Conservation (phyloP, 2,888 invertebrate genomes). For the Andricus curvator region DNA sequence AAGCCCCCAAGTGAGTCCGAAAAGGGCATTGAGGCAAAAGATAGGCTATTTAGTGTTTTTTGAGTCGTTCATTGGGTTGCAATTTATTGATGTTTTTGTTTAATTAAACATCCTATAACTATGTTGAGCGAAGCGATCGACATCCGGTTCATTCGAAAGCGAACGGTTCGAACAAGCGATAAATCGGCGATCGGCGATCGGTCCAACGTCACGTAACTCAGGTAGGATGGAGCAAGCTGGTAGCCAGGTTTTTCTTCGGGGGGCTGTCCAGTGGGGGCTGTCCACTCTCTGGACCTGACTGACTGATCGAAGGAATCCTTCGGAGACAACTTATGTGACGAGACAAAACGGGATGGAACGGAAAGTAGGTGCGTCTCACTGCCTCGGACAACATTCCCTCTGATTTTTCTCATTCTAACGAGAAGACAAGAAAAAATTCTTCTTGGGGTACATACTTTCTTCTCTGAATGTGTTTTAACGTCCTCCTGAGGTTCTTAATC, state of each 20-base stretch:
- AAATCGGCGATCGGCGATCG: conserved; percentile 71
- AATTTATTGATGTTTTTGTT: conserved; percentile 27
- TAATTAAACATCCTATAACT: conserved; percentile 12
- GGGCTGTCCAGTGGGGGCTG: conserved; percentile 58
- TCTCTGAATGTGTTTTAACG: neutral
- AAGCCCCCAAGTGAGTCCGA: neutral
- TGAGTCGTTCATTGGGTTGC: neutral
- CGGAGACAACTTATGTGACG: conserved; percentile 49
- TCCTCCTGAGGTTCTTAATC: neutral
- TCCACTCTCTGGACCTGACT: conserved; percentile 59
- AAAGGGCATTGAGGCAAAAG: conserved; percentile 20
- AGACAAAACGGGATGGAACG: conserved; percentile 44
- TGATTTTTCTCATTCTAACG: conserved; percentile 63
- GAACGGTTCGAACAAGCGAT: conserved; percentile 57
- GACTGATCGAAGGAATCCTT: conserved; percentile 67
- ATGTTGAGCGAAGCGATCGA: conserved; percentile 36
- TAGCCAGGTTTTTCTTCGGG: conserved; percentile 66
- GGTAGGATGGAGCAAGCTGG: conserved; percentile 61
- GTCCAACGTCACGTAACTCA: conserved; percentile 73
- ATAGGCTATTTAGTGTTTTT: conserved; percentile 9
- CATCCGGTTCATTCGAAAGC: conserved; percentile 61
- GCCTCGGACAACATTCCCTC: conserved; percentile 65
- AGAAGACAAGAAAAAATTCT: conserved; percentile 45
- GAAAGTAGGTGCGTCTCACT: conserved; percentile 65
- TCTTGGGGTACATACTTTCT: neutral